Evolutionary conservation across 2,113 vertebrate genomes (phyloP), one percentile per base, ranked within the genome.

Genomic region (Hippocampus guttulatus): DNA sequence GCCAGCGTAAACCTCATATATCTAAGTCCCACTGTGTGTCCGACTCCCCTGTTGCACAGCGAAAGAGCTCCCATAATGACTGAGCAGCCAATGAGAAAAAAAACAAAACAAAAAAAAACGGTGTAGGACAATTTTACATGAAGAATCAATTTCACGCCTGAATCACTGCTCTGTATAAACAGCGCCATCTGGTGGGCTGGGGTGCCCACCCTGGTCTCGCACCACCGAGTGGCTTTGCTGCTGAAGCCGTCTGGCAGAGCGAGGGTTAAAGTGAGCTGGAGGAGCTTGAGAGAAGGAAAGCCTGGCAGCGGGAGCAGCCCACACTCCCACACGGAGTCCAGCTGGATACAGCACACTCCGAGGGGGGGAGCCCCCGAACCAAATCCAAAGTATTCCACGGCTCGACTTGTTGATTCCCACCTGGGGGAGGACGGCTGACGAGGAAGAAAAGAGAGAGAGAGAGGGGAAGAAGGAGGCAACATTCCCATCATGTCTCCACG

Each of bases 401-500:
- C 45, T 61, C 49, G 74, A 94, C 94, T 94, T 95, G 95, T 95
- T 95, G 94, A 93, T 91, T 78, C 75, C n/a, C 51, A 25, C 71
- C 75, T 64, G 54, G 47, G 6, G 76, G 78, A 51, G 70, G 61
- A 38, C 33, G 81, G 68, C 80, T 45, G 15, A 61, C 47, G 67
- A 30, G 55, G 30, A 55, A 77, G 64, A 72, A 25, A 16, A 16
- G 8, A 57, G 23, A 54, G 20, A 6, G 20, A 21, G 21, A 9
- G 12, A 14, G 18, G 12, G 1, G 49, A 25, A 40, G 20, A 45
- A 65, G 7, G 64, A 27, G 14, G 15, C 63, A 25, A 4, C 23
- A 1, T 61, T 65, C 71, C 64, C 64, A 71, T 25, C 80, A 82
- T 85, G 84, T 74, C 73, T 76, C 70, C 51, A 43, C 23, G 74